Evolutionary conservation across 2,888 invertebrate genomes (phyloP).

Genomic region (Tetropium fuscum): DNA sequence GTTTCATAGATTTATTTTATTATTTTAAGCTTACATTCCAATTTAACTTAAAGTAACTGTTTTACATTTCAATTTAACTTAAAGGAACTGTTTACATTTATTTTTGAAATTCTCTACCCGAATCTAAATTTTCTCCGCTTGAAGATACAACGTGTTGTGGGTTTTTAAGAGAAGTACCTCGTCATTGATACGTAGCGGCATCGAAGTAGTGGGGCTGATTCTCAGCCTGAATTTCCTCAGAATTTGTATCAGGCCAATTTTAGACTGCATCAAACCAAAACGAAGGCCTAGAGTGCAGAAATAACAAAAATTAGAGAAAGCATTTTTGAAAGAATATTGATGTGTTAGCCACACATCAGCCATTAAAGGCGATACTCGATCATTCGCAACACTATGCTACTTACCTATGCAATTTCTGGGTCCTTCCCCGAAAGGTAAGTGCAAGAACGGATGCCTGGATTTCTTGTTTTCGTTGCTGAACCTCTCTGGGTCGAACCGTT

Average conservation of each 20-base stretch:
- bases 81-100: no score
- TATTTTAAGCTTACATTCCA: no score
- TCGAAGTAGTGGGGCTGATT: constrained; percentile 40
- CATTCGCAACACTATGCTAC: no score
- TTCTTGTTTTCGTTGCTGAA: constrained; percentile 43
- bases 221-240: constrained; percentile 37
- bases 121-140: constrained; percentile 13
- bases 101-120: no score
- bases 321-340: no score
- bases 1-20: no score
- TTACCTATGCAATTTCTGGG: constrained; percentile 52
- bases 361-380: no score
- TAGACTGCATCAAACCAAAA: constrained; percentile 45
- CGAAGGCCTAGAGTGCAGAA: constrained; percentile 36
- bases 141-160: constrained; percentile 4
- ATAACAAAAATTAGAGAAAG: no score
- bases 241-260: constrained; percentile 38
- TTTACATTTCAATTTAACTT: no score
- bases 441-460: constrained; percentile 32
- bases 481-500: constrained; percentile 49
- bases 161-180: neutral
- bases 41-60: no score
- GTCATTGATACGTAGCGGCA: constrained; percentile 19
- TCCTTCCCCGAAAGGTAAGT: constrained; percentile 51
- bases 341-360: no score